A percentile compares a stretch with the other conserved stretches of the same genome.
Conservation (phyloP, 2,888 invertebrate species). For the Apodemia duryi region DNA sequence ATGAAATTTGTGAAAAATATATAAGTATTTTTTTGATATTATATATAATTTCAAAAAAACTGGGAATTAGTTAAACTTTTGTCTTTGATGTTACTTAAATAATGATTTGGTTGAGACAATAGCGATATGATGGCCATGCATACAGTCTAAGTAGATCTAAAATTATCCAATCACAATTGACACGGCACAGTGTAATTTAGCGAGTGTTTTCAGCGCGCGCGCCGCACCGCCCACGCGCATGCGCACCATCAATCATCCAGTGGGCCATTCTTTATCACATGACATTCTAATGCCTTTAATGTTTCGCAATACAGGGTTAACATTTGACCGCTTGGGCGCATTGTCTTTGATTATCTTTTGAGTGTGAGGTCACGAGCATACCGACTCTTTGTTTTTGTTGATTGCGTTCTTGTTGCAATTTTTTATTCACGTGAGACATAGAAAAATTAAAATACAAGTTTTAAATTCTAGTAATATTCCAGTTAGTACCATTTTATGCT, state of each 20-base stretch:
- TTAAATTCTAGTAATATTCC: too few species aligned
- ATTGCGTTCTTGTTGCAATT: slow-evolving; percentile 27
- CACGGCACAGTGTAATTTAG: slow-evolving; percentile 55
- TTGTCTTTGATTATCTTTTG: slow-evolving; percentile 38
- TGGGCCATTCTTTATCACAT: slow-evolving; percentile 58
- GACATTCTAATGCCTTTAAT: slow-evolving; percentile 66
- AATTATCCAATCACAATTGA: slow-evolving; percentile 42
- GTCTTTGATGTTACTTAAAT: slow-evolving; percentile 24
- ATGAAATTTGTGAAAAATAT: too few species aligned
- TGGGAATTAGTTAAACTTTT: neutral
- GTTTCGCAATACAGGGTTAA: slow-evolving; percentile 55
- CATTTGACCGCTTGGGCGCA: slow-evolving; percentile 50
- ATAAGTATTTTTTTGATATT: too few species aligned
- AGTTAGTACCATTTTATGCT: neutral
- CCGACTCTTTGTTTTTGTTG: slow-evolving; percentile 32
- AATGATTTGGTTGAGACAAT: slow-evolving; percentile 32
- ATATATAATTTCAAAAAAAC: neutral
- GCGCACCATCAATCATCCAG: slow-evolving; percentile 60
- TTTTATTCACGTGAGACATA: neutral
- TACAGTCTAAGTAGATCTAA: slow-evolving; percentile 28
- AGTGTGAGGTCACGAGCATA: slow-evolving; percentile 37
- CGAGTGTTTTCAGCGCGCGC: slow-evolving; percentile 57
- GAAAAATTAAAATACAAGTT: too few species aligned
- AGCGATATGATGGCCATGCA: slow-evolving; percentile 30
- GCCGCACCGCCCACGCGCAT: slow-evolving; percentile 53